Percentiles rank a stretch among this genome's conserved stretches.
Evolutionary conservation across 2,888 invertebrate species (phyloP).

Genomic region (Bombyx huttoni): DNA sequence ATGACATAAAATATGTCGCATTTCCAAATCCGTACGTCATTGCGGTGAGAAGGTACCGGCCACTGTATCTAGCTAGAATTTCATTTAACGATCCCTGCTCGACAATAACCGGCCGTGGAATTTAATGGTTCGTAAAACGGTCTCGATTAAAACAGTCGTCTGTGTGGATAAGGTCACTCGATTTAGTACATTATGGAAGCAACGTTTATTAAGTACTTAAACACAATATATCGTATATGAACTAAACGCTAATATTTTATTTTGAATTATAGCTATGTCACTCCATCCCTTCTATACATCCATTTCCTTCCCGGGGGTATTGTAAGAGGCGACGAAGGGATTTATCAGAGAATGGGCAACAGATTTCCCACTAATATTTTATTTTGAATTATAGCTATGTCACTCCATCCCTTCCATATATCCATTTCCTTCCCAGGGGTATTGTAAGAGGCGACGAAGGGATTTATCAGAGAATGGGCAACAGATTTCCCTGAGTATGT

Average conservation of each 20-base stretch:
- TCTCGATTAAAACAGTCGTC: conserved; percentile 63
- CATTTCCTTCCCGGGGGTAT: too few relatives aligned
- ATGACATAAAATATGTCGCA: conserved; percentile 10
- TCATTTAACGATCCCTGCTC: conserved; percentile 58
- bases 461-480: too few relatives aligned
- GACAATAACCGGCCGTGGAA: conserved; percentile 57
- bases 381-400: not conserved
- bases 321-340: too few relatives aligned
- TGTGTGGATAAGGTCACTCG: conserved; percentile 53
- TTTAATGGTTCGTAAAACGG: conserved; percentile 61
- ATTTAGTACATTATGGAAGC: conserved; percentile 53
- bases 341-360: too few relatives aligned
- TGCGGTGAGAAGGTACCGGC: conserved; percentile 15
- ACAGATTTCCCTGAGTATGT: too few relatives aligned
- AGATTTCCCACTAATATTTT: not conserved
- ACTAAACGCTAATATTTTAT: not conserved
- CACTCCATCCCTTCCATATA: too few relatives aligned
- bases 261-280: too few relatives aligned
- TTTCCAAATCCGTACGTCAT: conserved; percentile 27
- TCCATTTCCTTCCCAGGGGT: too few relatives aligned
- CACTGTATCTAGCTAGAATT: conserved; percentile 46
- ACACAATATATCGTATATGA: not conserved
- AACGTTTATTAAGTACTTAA: not conserved
- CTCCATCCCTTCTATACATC: too few relatives aligned
- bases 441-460: too few relatives aligned